Base-by-base conservation (phyloP, 2,113 vertebrate genomes). In the Phaetusa simplex region DNA sequence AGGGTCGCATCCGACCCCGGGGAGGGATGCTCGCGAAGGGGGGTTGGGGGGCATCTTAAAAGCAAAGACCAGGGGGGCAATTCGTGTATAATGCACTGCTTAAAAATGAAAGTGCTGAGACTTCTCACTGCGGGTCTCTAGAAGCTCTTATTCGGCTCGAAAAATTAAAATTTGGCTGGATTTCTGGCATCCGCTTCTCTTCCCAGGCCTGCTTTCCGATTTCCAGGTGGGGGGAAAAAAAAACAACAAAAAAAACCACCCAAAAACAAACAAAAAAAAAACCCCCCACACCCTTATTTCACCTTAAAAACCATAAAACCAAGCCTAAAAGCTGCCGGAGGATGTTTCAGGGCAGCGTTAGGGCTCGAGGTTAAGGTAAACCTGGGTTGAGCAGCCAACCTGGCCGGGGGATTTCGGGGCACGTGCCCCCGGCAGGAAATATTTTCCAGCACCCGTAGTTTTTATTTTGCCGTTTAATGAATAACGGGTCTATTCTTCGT, bases 341-440 rank as follows among this genome's bases (percentile, higher is more conserved):
- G 74, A 58, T 67, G 70, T 45, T 14, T 49, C 45, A 32, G 86
- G 61, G 56, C n/a, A 45, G 24, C 0, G 7, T 5, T 14, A 12
- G 2, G 67, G 38, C 5, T 38, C 0, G 2, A 53, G 47, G 42
- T 53, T 49, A 56, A 58, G 52, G 10, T 6, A 71, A 82, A 81
- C 40, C 26, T 4, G 47, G 21, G 84, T 55, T 64, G n/a, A 71
- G 92, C 61, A 45, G 73, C 34, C 66, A 91, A 94, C 66, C 66
- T 36, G 90, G 59, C 23, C 0, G 0, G 29, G 80, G 87, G 93
- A 93, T 93, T 72, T 73, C 18, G 90, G 81, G 73, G 30, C 96
- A 91, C 47, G 40, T 89, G 96, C 64, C 50, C 59, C 65, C 72
- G 30, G 81, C 87, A 89, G 95, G 96, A 96, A 95, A 96, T 91